A percentile compares a stretch with the other conserved stretches of the same genome.
These are phyloP conservation scores for Scolopax bukidnonensis DNA, from an alignment of 2,797 vertebrate genomes.

Conservation along the genomic window DNA sequence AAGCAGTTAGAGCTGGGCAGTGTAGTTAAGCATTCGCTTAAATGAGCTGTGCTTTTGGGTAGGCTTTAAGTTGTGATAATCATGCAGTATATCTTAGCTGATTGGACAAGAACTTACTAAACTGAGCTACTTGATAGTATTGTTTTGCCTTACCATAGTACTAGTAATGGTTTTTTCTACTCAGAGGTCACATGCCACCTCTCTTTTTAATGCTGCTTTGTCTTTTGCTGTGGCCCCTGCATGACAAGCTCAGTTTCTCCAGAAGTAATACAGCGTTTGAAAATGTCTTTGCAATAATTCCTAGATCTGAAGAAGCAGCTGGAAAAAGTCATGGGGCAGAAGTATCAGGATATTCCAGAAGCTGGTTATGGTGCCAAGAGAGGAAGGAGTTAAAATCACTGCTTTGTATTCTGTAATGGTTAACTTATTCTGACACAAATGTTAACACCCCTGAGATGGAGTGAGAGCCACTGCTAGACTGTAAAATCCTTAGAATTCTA, in stretches of 20 bases:
- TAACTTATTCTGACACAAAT: background rate
- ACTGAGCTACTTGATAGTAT: background rate
- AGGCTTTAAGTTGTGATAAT: background rate
- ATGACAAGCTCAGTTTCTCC: background rate
- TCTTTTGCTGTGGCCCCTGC: background rate
- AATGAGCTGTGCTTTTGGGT: background rate
- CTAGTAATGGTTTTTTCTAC: background rate
- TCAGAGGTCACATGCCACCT: background rate
- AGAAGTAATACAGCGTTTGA: background rate
- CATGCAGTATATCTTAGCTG: background rate
- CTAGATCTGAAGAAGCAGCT: background rate
- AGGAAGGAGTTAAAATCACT: background rate
- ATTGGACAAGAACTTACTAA: background rate
- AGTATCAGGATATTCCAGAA: background rate
- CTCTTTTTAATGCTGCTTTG: background rate
- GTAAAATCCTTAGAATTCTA: background rate
- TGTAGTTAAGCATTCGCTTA: background rate
- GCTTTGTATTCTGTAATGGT: background rate
- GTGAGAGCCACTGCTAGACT: background rate
- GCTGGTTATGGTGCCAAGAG: background rate
- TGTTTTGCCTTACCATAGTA: background rate
- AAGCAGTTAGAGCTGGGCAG: background rate
- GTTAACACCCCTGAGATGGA: background rate
- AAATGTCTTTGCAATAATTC: background rate
- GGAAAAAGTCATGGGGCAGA: background rate